These are phyloP conservation scores for Apus apus DNA, from an alignment of 2,113 vertebrate genomes.

Conservation along the genomic window DNA sequence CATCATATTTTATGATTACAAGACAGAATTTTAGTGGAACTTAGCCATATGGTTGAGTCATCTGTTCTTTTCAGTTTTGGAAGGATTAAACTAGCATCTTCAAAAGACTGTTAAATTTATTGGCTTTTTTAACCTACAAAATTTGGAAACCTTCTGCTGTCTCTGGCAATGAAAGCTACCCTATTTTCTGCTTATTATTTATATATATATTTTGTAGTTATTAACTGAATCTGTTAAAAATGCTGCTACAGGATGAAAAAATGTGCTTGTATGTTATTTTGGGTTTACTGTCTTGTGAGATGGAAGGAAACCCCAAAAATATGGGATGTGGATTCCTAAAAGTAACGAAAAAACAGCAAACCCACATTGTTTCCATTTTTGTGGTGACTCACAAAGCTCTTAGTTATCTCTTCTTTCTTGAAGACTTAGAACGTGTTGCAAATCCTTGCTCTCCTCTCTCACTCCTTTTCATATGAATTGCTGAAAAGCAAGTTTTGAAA, in stretches of 20 bases:
- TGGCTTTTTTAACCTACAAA: conserved; percentile 52
- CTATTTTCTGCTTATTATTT: conserved; percentile 13
- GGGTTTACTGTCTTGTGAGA: background rate
- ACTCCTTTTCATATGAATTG: background rate
- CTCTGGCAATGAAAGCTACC: conserved; percentile 4
- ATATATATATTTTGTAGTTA: background rate
- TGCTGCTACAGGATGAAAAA: background rate
- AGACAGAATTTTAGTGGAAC: conserved; percentile 72
- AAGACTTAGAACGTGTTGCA: background rate
- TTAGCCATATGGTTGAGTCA: conserved; percentile 73
- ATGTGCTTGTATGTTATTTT: background rate
- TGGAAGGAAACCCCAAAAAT: background rate
- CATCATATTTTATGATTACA: conserved; percentile 74
- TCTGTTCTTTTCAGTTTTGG: conserved; percentile 67
- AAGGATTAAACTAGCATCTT: conserved; percentile 60
- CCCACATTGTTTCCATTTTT: background rate
- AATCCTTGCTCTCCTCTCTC: background rate
- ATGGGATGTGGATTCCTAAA: background rate
- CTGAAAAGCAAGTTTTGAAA: background rate
- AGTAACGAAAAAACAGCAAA: background rate
- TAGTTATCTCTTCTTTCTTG: background rate
- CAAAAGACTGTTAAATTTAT: conserved; percentile 57
- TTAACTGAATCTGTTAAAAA: background rate
- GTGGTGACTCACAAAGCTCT: background rate
- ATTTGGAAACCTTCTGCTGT: conserved; percentile 30